Evolutionary conservation across 2,888 invertebrate genomes (phyloP).

Genomic region (Coelinius sp.): DNA sequence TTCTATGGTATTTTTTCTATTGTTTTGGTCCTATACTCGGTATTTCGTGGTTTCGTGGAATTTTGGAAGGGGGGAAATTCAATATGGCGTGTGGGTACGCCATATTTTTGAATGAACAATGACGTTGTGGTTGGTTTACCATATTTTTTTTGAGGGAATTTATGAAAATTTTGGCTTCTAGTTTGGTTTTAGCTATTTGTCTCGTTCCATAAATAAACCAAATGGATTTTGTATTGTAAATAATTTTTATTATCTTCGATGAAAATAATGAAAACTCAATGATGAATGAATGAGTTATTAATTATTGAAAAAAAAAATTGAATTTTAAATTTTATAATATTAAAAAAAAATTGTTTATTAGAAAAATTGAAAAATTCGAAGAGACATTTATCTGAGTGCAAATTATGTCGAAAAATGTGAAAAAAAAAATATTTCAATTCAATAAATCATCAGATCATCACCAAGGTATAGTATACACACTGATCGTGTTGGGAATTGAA

Average conservation of each 20-base stretch:
- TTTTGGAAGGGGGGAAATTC: background rate
- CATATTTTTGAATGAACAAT: background rate
- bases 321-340: too few species aligned
- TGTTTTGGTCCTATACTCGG: background rate
- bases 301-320: too few species aligned
- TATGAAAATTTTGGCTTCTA: background rate
- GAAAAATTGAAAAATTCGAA: too few species aligned
- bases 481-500: slow-evolving; percentile 3
- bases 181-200: background rate
- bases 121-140: background rate
- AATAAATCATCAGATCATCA: slow-evolving; percentile 9
- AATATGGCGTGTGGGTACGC: background rate
- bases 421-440: background rate
- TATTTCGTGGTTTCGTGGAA: background rate
- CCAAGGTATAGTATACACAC: background rate
- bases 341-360: too few species aligned
- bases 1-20: background rate
- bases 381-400: background rate
- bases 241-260: too few species aligned
- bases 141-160: background rate
- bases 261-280: too few species aligned
- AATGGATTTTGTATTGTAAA: too few species aligned
- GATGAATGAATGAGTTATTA: too few species aligned
- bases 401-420: background rate
- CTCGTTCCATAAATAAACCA: too few species aligned